Evolutionary conservation across 2,888 invertebrate genomes (phyloP), one percentile per base, ranked within the genome.

Genomic region (Tachina grossa): DNA sequence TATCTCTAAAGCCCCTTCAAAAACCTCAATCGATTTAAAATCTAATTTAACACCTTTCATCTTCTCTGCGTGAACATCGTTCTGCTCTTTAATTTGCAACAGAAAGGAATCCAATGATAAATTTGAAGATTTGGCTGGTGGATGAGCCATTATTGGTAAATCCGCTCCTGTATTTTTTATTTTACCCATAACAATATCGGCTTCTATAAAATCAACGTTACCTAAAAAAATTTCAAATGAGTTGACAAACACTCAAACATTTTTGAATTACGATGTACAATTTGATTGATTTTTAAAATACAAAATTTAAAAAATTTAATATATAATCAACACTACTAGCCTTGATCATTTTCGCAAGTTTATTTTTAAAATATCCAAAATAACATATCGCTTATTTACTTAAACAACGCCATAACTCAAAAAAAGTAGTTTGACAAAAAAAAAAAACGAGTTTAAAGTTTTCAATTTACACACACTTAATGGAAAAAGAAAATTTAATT

Each of bases 81-180:
- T 93, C 87, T 94, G 92, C 13, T 93, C 91, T 14, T 94, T 92
- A 51, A 96, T 95, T 0, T 93, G 93, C 3, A 93, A 91, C 10
- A 98, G 92, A 93, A 98, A 98, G 16, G 95, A 94, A 1, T 95
- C 93, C 22, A 98, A 93, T 1, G 96, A 94, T 51, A 98, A 93
- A 92, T 98, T 96, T 0, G 97, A 97, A 14, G 92, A 93, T 5
- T 91, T 94, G 0, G 92, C 93, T 0, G 97, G 97, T 1, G 97
- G 97, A 93, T 98, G 97, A 0, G 95, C 97, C 98, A 98, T 98
- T 57, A 98, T 94, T 0, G 98, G 97, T 11, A 94, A 89, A 13
- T 93, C 93, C 4, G 93, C 93, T 9, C 91, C 91, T 9, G 82
- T 83, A 19, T 88, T 90, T 61, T 94, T 94, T 59, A 95, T 82